Conservation (phyloP, 2,113 vertebrate genomes). For the Amblyopsis rosae region DNA sequence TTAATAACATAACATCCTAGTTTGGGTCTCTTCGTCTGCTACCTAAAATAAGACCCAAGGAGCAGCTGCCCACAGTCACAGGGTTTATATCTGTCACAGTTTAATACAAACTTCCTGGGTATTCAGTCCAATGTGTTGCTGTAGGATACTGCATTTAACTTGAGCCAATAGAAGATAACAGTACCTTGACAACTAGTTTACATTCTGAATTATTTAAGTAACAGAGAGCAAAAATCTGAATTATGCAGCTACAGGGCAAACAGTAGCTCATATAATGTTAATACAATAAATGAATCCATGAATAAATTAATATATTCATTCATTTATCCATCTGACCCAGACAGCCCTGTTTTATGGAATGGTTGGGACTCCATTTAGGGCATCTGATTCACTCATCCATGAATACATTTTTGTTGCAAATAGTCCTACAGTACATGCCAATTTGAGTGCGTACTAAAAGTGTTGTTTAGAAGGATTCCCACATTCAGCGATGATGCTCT, state of each 20-base stretch:
- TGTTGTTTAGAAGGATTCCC: conserved; percentile 59
- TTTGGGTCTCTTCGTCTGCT: conserved; percentile 40
- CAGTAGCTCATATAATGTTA: no score
- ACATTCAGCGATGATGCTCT: conserved; percentile 47
- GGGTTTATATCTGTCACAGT: not conserved
- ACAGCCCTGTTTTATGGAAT: conserved; percentile 7
- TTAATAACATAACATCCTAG: conserved; percentile 65
- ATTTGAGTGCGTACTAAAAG: conserved; percentile 16
- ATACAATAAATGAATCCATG: no score
- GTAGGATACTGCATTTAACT: no score
- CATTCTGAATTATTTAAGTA: no score
- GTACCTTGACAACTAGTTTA: no score
- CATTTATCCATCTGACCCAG: no score
- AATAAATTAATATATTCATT: no score
- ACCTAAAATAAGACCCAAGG: conserved; percentile 45
- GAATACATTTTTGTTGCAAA: conserved; percentile 4
- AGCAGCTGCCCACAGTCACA: conserved; percentile 18
- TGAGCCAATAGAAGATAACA: no score
- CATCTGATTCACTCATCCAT: no score
- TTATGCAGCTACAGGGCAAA: no score
- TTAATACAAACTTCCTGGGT: conserved; percentile 20
- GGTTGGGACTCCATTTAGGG: not conserved
- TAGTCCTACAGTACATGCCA: conserved; percentile 28
- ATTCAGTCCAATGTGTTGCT: conserved; percentile 10
- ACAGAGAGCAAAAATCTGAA: no score